Base-by-base conservation (phyloP, 2,797 vertebrate species). In the Gymnocypris eckloni region DNA sequence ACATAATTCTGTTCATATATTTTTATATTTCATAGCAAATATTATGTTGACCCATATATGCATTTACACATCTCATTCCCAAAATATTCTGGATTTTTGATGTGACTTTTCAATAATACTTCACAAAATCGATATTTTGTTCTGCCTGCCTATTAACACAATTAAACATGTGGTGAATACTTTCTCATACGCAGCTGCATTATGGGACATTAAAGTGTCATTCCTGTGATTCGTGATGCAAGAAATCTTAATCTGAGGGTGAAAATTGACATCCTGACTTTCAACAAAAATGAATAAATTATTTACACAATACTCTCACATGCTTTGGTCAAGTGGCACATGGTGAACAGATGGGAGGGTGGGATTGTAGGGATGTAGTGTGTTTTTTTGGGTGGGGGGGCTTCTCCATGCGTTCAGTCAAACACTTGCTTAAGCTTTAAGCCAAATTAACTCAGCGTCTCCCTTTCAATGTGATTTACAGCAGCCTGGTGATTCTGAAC, bases 401-500 rank as follows among this genome's bases (percentile, higher is more conserved):
- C 7, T 64, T 69, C 67, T 70, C 39, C 33, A 67, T 70, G 37
- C 0, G 25, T 33, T 76, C 61, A 48, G 66, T 75, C 6, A 69
- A 84, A 54, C 82, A 77, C 73, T 79, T 28, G 52, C 54, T 66
- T 37, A 82, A 83, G 48, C 69, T 71, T 67, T 45, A 52, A 86
- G 80, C 79, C 25, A 82, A 81, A 88, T 88, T 79, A 83, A 79
- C 75, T 70, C 64, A 37, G 75, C 37, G 8, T 79, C 18, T 80
- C 67, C 48, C 72, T 85, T 84, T 91, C 82, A 84, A 78, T 92
- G 92, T 93, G 92, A 94, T 93, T 95, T 93, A 92, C 89, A 90
- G 89, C 81, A 92, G 87, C 86, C 86, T 83, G 87, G 87, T 89
- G 88, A 41, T 85, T 84, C 89, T 95, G 93, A 95, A 94, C 94